phyloP scores from a whole-genome alignment of 2,113 vertebrate species.

The Cercocebus atys region DNA sequence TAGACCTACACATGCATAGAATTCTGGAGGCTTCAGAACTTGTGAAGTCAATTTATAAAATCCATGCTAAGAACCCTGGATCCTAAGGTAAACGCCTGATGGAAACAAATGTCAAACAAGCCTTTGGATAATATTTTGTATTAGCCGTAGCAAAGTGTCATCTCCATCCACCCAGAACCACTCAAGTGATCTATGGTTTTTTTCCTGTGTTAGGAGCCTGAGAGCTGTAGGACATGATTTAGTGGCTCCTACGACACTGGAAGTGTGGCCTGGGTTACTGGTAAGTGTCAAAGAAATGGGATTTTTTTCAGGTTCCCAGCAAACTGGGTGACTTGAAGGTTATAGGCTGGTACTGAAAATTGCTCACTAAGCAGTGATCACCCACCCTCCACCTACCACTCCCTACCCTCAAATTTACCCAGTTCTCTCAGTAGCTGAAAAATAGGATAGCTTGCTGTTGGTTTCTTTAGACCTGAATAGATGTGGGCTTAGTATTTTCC shows the following conservation, averaged over 20 bases:
- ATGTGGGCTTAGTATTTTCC: background rate
- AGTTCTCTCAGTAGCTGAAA: background rate
- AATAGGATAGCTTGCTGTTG: background rate
- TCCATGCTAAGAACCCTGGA: background rate
- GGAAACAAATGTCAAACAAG: background rate
- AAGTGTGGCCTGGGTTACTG: background rate
- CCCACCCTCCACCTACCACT: no score
- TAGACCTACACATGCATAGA: background rate
- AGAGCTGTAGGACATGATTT: background rate
- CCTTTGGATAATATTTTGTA: background rate
- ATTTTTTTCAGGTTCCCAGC: background rate
- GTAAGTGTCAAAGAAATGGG: background rate
- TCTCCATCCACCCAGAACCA: background rate
- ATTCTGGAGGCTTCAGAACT: background rate
- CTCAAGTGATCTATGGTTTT: background rate
- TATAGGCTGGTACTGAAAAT: background rate
- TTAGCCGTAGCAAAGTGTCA: background rate
- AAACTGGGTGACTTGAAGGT: background rate
- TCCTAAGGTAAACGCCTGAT: background rate
- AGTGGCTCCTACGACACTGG: background rate
- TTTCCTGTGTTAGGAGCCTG: background rate
- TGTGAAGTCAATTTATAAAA: constrained; percentile 22
- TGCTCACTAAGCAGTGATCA: background rate
- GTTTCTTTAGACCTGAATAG: background rate
- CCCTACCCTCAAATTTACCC: background rate